Evolutionary conservation across 2,888 invertebrate species (phyloP), one percentile per base, ranked within the genome.

Genomic region (Acanthosepion lycidas): DNA sequence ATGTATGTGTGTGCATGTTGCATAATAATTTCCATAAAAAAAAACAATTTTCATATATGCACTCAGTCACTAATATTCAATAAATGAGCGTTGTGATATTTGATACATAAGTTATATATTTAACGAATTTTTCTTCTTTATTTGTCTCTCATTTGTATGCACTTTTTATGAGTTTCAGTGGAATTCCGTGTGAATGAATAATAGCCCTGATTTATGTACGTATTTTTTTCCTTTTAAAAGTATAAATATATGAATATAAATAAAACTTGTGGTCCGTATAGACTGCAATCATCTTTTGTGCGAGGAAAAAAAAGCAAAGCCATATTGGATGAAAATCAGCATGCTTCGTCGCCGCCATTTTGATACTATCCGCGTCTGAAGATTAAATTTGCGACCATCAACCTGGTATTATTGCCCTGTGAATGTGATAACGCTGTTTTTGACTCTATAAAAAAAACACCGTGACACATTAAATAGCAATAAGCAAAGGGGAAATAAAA

Each of bases 331-430:
- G 33, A 78, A 78, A 78, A n/a, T n/a, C n/a, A 78, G n/a, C 78
- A 78, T 5, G n/a, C 18, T 18, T n/a, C n/a, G 15, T 12, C 5
- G n/a, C n/a, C 9, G 12, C 78, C n/a, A 78, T 78, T n/a, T 78
- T 15, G n/a, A 78, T 78, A 78, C 5, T n/a, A 78, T n/a, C 59
- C 59, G 78, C 33, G 78, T 78, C n/a, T n/a, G n/a, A n/a, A 78
- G 78, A 78, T 78, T 78, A n/a, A 78, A 78, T 78, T 78, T n/a
- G 78, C 78, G n/a, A 78, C 18, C 78, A n/a, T 78, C 78, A 78
- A 9, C 15, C n/a, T 78, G 12, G 5, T 78, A 8, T 78, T 78
- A 78, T 78, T 78, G 78, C 9, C n/a, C n/a, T 78, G n/a, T 78
- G n/a, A 78, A 78, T n/a, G 78, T n/a, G 78, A 78, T 78, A 78